Evolutionary conservation across 2,888 invertebrate species (phyloP).

Genomic region (Ceraclea dissimilis): DNA sequence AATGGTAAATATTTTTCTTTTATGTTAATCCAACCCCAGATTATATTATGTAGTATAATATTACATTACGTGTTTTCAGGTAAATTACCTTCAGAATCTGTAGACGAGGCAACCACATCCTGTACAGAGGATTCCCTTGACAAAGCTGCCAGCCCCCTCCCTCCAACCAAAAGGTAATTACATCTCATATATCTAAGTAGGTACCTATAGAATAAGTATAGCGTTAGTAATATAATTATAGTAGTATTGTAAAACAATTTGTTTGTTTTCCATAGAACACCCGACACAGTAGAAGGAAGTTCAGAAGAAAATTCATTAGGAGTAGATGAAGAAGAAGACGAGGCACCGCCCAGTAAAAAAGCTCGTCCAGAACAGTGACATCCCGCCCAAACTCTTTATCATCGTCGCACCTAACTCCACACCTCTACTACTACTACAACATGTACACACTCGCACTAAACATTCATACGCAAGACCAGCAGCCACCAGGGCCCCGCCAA

Average conservation of each 20-base stretch:
- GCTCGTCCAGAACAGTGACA: constrained; percentile 39
- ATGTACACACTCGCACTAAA: background rate
- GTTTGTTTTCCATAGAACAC: constrained; percentile 33
- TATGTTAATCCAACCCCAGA: background rate
- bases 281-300: constrained; percentile 42
- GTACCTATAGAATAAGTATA: background rate
- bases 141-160: constrained; percentile 51
- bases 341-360: constrained; percentile 41
- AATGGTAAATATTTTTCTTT: constrained; percentile 37
- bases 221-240: background rate
- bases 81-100: constrained; percentile 48
- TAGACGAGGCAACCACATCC: constrained; percentile 66
- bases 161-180: constrained; percentile 38
- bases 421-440: constrained; percentile 1
- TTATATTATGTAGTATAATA: background rate
- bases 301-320: constrained; percentile 50
- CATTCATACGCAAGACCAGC: background rate
- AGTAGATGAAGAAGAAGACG: constrained; percentile 30
- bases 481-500: constrained; percentile 1
- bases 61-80: constrained; percentile 32
- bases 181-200: background rate
- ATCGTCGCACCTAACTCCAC: constrained; percentile 37
- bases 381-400: constrained; percentile 43
- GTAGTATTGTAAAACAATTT: background rate
- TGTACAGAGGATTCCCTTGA: constrained; percentile 71